These are phyloP conservation scores for Noctua fimbriata DNA, from an alignment of 2,888 invertebrate genomes.

Conservation along the genomic window DNA sequence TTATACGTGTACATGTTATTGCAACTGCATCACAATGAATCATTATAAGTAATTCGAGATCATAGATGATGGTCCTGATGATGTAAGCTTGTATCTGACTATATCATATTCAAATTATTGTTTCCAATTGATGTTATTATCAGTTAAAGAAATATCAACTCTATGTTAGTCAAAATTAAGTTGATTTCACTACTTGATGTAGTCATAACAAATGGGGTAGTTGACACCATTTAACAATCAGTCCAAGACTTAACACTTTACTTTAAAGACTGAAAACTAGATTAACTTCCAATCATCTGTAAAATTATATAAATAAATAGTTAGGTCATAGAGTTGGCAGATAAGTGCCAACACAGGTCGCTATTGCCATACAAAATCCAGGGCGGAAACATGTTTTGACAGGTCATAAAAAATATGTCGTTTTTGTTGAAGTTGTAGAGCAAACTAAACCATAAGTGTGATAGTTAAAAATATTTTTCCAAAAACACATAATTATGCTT, in stretches of 20 bases:
- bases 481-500: background rate
- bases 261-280: background rate
- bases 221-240: background rate
- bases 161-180: background rate
- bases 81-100: slow-evolving; percentile 19
- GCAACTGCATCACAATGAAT: slow-evolving; percentile 45
- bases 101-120: background rate
- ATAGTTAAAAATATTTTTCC: background rate
- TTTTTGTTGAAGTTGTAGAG: background rate
- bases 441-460: background rate
- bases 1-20: slow-evolving; percentile 31
- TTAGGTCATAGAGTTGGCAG: background rate
- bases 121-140: background rate
- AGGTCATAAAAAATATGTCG: no score
- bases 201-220: background rate
- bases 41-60: slow-evolving; percentile 36
- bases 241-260: background rate
- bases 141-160: background rate
- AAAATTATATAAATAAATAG: no score
- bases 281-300: no score
- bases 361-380: no score
- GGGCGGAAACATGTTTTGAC: no score
- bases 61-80: slow-evolving; percentile 21
- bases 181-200: background rate
- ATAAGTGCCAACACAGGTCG: background rate